phyloP scores from a whole-genome alignment of 2,113 vertebrate genomes.

The Dromas ardeola region DNA sequence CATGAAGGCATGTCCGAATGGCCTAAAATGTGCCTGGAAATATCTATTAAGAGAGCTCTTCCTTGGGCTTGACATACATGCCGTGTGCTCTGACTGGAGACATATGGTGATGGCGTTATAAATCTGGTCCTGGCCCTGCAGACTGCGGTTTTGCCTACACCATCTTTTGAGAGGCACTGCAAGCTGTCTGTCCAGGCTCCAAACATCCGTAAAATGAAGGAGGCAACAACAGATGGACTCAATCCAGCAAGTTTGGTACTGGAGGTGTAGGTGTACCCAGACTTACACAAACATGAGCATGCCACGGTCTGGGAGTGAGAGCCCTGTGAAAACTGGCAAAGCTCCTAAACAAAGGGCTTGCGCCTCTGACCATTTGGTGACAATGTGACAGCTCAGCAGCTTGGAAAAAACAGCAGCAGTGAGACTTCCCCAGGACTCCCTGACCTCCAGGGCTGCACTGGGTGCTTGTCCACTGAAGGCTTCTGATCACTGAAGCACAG shows the following conservation, averaged over 20 bases:
- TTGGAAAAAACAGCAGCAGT: neutral
- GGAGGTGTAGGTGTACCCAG: neutral
- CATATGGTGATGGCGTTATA: neutral
- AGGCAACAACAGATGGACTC: neutral
- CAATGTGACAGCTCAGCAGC: neutral
- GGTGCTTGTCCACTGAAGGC: neutral
- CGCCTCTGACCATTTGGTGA: neutral
- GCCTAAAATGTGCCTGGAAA: neutral
- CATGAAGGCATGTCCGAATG: neutral
- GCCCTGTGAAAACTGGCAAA: neutral
- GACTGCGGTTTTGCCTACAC: neutral
- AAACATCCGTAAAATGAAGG: neutral
- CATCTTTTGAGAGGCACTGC: neutral
- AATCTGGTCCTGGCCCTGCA: slow-evolving; percentile 6
- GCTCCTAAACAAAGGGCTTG: neutral
- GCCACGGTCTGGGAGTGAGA: neutral
- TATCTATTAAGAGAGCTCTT: neutral
- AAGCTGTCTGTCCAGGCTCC: neutral
- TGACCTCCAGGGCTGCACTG: neutral
- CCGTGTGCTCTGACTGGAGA: neutral
- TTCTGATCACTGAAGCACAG: neutral
- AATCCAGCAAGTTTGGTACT: neutral
- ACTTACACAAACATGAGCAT: neutral
- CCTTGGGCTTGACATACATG: neutral
- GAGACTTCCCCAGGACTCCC: neutral